These are phyloP conservation scores for Turritopsis dohrnii DNA, from an alignment of 30 jellyfish, hydroid and myxozoan genomes.

Conservation along the genomic window DNA sequence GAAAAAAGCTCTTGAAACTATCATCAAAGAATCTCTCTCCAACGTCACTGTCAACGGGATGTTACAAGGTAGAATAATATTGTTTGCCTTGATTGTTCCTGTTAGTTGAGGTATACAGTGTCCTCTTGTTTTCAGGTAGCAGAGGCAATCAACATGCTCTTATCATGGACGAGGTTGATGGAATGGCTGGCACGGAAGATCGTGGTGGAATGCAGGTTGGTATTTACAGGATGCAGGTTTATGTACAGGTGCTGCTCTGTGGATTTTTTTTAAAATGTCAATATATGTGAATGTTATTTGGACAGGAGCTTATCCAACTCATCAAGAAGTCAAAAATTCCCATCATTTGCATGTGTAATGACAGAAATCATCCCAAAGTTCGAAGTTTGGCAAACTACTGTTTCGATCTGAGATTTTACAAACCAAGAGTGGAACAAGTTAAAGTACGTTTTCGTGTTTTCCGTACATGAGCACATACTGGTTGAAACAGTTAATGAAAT, in stretches of 20 bases:
- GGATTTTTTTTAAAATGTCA: not conserved
- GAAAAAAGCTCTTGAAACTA: slow-evolving; percentile 64
- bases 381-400: slow-evolving; percentile 92
- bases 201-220: slow-evolving; percentile 92
- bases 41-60: slow-evolving; percentile 58
- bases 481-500: not conserved
- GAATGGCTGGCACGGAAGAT: slow-evolving; percentile 98
- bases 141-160: slow-evolving; percentile 65
- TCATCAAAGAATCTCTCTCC: slow-evolving; percentile 52
- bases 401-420: slow-evolving; percentile 84
- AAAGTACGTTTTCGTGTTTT: slow-evolving; percentile 44
- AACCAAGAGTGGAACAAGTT: slow-evolving; percentile 89
- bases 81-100: not conserved
- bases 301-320: slow-evolving; percentile 69
- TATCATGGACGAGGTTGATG: slow-evolving; percentile 97
- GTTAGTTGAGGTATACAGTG: too few relatives aligned
- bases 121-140: slow-evolving; percentile 13
- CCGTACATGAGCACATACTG: too few relatives aligned
- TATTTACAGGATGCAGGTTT: not conserved
- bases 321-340: slow-evolving; percentile 83
- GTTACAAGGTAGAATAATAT: slow-evolving; percentile 45
- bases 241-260: not conserved
- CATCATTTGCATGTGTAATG: slow-evolving; percentile 96
- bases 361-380: slow-evolving; percentile 86
- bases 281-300: not conserved